Percentiles rank a stretch among this genome's conserved stretches.
These are phyloP conservation scores for Neuroterus valhalla DNA, from an alignment of 1,140 invertebrate genomes.

Conservation along the genomic window DNA sequence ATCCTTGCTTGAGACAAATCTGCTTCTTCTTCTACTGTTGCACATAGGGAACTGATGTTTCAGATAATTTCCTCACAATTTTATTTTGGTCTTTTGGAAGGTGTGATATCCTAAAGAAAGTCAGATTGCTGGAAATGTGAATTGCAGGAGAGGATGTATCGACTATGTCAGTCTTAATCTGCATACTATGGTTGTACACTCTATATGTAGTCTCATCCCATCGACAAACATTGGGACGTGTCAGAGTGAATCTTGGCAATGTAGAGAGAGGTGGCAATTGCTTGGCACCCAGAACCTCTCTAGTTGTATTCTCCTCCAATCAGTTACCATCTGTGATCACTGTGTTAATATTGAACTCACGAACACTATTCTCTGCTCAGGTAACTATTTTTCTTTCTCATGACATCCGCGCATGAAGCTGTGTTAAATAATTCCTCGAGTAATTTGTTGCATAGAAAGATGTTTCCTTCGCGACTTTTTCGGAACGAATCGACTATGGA, in stretches of 20 bases:
- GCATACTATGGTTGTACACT: neutral
- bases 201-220: conserved; percentile 22
- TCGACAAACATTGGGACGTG: conserved; percentile 56
- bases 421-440: neutral
- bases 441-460: too few relatives aligned
- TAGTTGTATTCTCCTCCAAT: conserved; percentile 27
- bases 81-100: too few relatives aligned
- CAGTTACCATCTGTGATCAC: neutral
- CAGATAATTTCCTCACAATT: too few relatives aligned
- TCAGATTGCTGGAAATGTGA: conserved; percentile 6
- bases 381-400: neutral
- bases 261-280: conserved; percentile 48
- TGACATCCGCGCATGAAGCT: neutral
- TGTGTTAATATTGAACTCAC: conserved; percentile 8
- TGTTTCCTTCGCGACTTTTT: too few relatives aligned
- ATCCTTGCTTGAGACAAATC: too few relatives aligned
- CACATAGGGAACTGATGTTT: too few relatives aligned
- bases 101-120: too few relatives aligned
- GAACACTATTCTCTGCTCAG: neutral
- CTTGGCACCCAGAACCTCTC: conserved; percentile 40
- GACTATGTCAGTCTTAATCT: neutral
- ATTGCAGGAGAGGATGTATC: conserved; percentile 24
- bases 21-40: too few relatives aligned
- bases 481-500: too few relatives aligned
- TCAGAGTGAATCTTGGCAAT: conserved; percentile 57